These are phyloP conservation scores for Leptopterna dolabrata DNA, from an alignment of 2,888 invertebrate species.

Conservation along the genomic window DNA sequence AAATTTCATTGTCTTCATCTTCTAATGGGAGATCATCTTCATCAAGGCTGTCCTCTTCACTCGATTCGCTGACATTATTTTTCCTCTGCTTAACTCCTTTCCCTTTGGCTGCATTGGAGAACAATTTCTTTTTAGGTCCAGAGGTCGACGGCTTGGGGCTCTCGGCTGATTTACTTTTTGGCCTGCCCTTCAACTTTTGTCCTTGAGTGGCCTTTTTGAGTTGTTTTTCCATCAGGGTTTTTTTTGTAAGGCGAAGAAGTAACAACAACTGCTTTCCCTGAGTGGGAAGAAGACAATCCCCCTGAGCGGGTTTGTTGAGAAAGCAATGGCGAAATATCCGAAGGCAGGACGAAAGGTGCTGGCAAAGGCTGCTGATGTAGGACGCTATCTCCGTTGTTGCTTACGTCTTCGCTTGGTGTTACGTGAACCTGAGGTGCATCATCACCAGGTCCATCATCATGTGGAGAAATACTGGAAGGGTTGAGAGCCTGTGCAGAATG, in stretches of 20 bases:
- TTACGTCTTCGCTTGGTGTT: neutral
- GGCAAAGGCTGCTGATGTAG: neutral
- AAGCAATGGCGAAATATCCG: neutral
- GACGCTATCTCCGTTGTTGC: neutral
- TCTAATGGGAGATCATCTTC: neutral
- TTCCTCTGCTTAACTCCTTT: neutral
- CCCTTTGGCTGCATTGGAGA: no score
- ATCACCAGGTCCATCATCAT: neutral
- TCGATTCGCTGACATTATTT: neutral
- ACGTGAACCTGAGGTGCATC: neutral
- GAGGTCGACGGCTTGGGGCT: neutral
- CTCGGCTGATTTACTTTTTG: neutral
- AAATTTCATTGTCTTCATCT: neutral
- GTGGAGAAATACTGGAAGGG: neutral
- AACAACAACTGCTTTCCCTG: neutral
- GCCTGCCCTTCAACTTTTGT: neutral
- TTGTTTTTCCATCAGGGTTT: neutral
- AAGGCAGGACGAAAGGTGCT: neutral
- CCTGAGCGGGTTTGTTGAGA: neutral
- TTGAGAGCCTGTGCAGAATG: neutral
- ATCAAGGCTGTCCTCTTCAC: neutral
- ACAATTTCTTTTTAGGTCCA: neutral
- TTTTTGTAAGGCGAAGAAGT: constrained; percentile 1
- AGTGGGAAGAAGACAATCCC: neutral
- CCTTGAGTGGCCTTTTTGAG: neutral